Evolutionary conservation across 2,888 invertebrate species (phyloP), one percentile per base, ranked within the genome.

Genomic region (Pterobdella sp.): DNA sequence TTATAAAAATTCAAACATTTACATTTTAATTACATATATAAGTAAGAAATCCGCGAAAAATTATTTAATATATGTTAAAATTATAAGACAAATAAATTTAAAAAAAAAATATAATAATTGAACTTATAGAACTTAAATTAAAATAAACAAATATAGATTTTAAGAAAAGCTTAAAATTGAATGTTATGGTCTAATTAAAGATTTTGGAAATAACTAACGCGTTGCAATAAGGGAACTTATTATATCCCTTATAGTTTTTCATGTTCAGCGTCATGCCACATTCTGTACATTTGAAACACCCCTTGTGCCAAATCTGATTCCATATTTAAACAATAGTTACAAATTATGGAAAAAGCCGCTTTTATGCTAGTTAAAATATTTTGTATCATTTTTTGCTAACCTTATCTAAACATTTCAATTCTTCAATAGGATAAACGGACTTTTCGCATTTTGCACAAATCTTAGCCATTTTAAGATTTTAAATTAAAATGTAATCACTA

Each of bases 231-330:
- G 98, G 98, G 83, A 92, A 88, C 87, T 97, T 97, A 83, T 95
- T 92, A 87, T 92, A 97, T 79, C 97, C 97, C 87, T 97, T 97
- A 88, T 87, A 97, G 79, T 93, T 97, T 84, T 94, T 90, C 96
- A 98, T 96, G 86, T 94, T 97, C 79, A 98, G 88, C 72, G 93
- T 90, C 96, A 97, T 97, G 74, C 91, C 91, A 86, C 97, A 98
- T 82, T 91, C 92, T 84, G 93, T 91, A 86, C 97, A 97, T 87
- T 92, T 95, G 89, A 98, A 98, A 85, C 97, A 98, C 80, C 90
- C 90, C 85, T 96, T 97, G 89, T 97, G 97, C 96, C 96, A 97
- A 85, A 90, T 89, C 96, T 96, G 88, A 26, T 7, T 42, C 22
- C 10, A 42, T 7, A 7, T 14, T 42, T 42, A 14, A 7, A 42